These are phyloP conservation scores for Lobophora halterata DNA, from an alignment of 2,888 invertebrate species.

Conservation along the genomic window DNA sequence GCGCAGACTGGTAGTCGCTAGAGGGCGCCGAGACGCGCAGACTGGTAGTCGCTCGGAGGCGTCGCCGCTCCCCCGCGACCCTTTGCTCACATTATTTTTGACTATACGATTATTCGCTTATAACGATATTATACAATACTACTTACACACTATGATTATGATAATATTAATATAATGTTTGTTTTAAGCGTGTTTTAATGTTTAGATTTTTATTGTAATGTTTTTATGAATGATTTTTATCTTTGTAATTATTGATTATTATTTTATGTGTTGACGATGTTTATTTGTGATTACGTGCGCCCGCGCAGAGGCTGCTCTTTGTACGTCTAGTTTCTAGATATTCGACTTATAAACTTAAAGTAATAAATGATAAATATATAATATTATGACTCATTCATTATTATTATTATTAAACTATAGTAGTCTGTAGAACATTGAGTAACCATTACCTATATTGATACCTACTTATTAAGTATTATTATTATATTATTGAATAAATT, in stretches of 20 bases:
- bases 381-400: constrained; percentile 77
- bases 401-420: constrained; percentile 74
- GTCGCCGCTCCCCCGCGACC: constrained; percentile 64
- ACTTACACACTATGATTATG: constrained; percentile 79
- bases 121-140: constrained; percentile 74
- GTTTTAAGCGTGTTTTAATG: constrained; percentile 81
- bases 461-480: constrained; percentile 81
- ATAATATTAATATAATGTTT: constrained; percentile 81
- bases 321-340: constrained; percentile 66
- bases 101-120: constrained; percentile 80
- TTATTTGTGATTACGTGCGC: constrained; percentile 76
- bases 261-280: constrained; percentile 81
- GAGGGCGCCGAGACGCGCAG: constrained; percentile 8
- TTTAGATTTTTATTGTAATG: constrained; percentile 82
- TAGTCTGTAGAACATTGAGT: constrained; percentile 79
- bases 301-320: constrained; percentile 69
- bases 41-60: constrained; percentile 40
- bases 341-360: constrained; percentile 75
- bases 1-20: constrained; percentile 33
- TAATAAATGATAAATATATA: constrained; percentile 70
- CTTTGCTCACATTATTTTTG: constrained; percentile 78
- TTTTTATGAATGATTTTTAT: constrained; percentile 82
- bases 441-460: constrained; percentile 81
- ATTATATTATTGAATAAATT: constrained; percentile 81
- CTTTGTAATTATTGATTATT: constrained; percentile 81